Evolutionary conservation across 2,888 invertebrate genomes (phyloP), one percentile per base, ranked within the genome.

Genomic region (Crematogaster levior): DNA sequence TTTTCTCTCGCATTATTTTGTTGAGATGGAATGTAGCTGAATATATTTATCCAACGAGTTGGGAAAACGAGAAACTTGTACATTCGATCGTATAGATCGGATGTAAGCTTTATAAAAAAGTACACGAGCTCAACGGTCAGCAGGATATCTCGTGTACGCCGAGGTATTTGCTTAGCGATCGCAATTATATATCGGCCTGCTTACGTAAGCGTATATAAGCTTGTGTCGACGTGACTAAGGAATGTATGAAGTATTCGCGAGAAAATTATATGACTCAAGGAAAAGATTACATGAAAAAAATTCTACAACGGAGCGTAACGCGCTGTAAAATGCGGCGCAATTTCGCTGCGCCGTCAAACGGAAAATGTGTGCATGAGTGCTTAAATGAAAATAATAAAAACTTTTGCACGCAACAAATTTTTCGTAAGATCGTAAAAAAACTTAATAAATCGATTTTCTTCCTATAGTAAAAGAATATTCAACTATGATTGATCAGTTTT

Each of bases 231-330:
- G 48, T 48, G 30, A n/a, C n/a, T 0, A 24, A 63, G n/a, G 51
- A 75, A 40, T 51, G 40, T n/a, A n/a, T 6, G 12, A 74, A 24
- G 60, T 48, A 21, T 12, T 61, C 1, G 34, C 12, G 48, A 15
- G 27, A n/a, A 51, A 53, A 77, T 66, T 77, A 77, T 66, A 30
- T 43, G 21, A 51, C 51, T 43, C 43, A 56, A 77, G 68, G 68
- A 77, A 77, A 75, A 30, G 30, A 12, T 40, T 66, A n/a, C 15
- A 53, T 40, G 27, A 63, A 30, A 7, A 58, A 58, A 53, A 24
- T n/a, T n/a, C n/a, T n/a, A n/a, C n/a, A n/a, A 53, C 18, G 3
- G 2, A 9, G 21, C 18, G 30, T 21, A 30, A 27, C n/a, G 3
- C 21, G 12, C 15, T 27, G 51, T 37, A 43, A 21, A 66, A 30